Conservation (phyloP, 2,797 vertebrate genomes). For the Sebastes oblongus region DNA sequence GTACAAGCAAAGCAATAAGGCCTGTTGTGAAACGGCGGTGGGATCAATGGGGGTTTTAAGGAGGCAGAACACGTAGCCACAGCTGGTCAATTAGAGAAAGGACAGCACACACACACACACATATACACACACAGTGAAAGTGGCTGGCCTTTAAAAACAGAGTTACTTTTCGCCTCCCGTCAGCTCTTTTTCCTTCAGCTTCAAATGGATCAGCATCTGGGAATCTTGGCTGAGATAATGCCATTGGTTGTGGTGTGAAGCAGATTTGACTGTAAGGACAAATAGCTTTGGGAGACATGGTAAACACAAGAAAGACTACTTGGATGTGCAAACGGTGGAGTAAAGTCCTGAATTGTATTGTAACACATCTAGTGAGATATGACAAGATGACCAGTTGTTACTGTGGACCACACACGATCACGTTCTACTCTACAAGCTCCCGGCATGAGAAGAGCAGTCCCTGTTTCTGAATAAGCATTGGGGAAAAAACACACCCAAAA, state of each 20-base stretch:
- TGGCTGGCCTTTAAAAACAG: conserved; percentile 70
- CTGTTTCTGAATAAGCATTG: conserved; percentile 15
- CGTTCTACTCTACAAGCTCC: not conserved
- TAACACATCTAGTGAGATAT: not conserved
- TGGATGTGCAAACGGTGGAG: conserved; percentile 1
- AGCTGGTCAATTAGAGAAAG: conserved; percentile 80
- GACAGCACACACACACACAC: conserved; percentile 49
- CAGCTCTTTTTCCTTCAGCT: conserved; percentile 70
- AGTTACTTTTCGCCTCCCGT: conserved; percentile 66
- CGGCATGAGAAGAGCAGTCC: not conserved
- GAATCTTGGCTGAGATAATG: conserved; percentile 58
- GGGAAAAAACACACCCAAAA: not conserved
- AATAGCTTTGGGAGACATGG: conserved; percentile 17
- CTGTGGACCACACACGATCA: not conserved
- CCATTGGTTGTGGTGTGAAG: conserved; percentile 25
- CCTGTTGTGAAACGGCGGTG: conserved; percentile 60
- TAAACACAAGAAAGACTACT: conserved; percentile 3
- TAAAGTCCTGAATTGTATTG: not conserved
- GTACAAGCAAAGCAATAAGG: conserved; percentile 71
- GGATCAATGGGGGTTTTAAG: conserved; percentile 75
- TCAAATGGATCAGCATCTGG: conserved; percentile 61
- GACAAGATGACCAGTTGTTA: not conserved
- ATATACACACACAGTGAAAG: conserved; percentile 38
- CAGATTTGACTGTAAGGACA: conserved; percentile 4
- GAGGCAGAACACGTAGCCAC: conserved; percentile 73